Base-by-base conservation (phyloP, 2,888 invertebrate genomes). In the Synanthedon formicaeformis region DNA sequence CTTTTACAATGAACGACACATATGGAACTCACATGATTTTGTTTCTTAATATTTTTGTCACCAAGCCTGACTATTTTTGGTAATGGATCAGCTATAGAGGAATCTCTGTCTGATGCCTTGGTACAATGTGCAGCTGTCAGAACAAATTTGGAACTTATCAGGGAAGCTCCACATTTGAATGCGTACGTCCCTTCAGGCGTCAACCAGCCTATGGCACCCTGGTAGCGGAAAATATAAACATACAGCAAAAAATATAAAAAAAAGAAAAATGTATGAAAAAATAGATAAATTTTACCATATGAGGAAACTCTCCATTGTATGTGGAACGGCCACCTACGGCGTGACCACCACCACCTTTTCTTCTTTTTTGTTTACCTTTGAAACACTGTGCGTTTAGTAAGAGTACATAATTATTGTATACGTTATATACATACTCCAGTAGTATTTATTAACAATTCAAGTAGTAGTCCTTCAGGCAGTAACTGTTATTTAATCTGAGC, bases 91-190 rank as follows among this genome's bases (percentile, higher is more conserved):
- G 52, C 18, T 11, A 52, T 8, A 11, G 12, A 40, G 0, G 52
- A 11, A 27, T 52, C 52, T 16, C 13, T 41, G 0, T 16, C 12
- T 18, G 52, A 52, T 14, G 12, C 40, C 2, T 16, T 52, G 11
- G 45, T 58, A 58, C 91, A 91, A 65, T 91, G 91, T 1, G 91
- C 91, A 3, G 91, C 91, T 1, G 91, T 90, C 12, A 91, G 61
- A 3, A 91, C 83, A 68, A 83, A 90, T 49, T 71, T 72, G 18
- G 88, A 81, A 48, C 89, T 88, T 41, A 92, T 83, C 8, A 92
- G 68, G 10, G 89, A 85, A 0, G 91, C 91, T 3, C 91, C 91
- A 62, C 92, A 91, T 6, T 45, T 41, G 27, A 52, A 52, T n/a
- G 41, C 16, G n/a, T 13, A 48, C n/a, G 45, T 27, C 2, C 34